phyloP scores from a whole-genome alignment of 2,797 vertebrate genomes.

The Malacoraja senta region DNA sequence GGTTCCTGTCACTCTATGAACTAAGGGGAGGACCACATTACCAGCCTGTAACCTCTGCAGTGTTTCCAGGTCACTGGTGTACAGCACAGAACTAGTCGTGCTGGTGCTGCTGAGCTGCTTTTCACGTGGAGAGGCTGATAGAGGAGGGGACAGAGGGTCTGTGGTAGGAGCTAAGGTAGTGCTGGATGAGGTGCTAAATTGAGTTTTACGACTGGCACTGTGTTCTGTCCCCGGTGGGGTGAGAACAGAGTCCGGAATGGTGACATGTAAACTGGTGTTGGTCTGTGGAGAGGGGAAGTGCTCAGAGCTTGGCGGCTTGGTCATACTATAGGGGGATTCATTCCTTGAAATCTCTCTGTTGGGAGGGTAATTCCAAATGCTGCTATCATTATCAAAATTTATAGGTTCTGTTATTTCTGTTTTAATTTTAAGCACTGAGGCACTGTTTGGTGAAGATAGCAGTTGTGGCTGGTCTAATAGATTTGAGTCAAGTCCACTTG shows the following conservation, averaged over 20 bases:
- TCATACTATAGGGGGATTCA: constrained; percentile 96
- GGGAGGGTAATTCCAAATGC: constrained; percentile 98
- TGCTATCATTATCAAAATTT: constrained; percentile 99
- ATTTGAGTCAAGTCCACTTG: constrained; percentile 67
- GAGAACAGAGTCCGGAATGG: constrained; percentile 93
- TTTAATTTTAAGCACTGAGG: constrained; percentile 95
- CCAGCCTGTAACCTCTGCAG: constrained; percentile 90
- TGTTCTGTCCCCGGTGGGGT: constrained; percentile 87
- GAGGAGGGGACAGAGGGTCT: constrained; percentile 89
- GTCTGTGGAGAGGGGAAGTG: constrained; percentile 83
- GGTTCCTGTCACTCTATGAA: constrained; percentile 86
- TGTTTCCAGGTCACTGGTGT: constrained; percentile 89
- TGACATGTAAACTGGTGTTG: constrained; percentile 72
- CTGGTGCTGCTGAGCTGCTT: constrained; percentile 82
- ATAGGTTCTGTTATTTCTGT: constrained; percentile 96
- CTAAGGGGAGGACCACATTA: constrained; percentile 87
- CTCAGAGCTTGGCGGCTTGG: constrained; percentile 74
- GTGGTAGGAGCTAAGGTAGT: constrained; percentile 76
- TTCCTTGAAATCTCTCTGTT: constrained; percentile 96
- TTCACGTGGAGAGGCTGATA: constrained; percentile 95
- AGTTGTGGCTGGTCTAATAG: constrained; percentile 77
- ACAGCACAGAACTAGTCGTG: constrained; percentile 81
- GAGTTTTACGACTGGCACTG: constrained; percentile 72
- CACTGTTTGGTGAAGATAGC: constrained; percentile 72
- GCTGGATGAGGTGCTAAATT: constrained; percentile 68